Percentiles rank a stretch among this genome's conserved stretches.
Conservation (phyloP, 2,888 invertebrate species). For the Aethes cnicana region DNA sequence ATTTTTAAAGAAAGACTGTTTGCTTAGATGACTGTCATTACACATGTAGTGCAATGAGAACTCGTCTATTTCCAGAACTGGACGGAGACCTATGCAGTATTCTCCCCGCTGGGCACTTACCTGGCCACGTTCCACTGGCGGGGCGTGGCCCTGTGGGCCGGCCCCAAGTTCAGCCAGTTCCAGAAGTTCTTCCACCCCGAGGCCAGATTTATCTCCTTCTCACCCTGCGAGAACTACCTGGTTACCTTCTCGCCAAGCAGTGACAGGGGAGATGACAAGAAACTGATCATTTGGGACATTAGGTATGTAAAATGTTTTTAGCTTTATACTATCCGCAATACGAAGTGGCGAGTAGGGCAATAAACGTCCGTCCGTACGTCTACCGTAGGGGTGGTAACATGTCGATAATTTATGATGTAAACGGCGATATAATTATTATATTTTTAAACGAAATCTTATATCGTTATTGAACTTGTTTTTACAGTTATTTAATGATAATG, state of each 20-base stretch:
- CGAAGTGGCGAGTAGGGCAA: too few relatives aligned
- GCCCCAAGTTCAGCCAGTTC: slow-evolving; percentile 94
- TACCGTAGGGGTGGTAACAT: too few relatives aligned
- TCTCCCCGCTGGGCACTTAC: slow-evolving; percentile 99
- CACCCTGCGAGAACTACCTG: slow-evolving; percentile 97
- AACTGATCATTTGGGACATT: slow-evolving; percentile 98
- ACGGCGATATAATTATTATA: too few relatives aligned
- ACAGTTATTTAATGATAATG: too few relatives aligned
- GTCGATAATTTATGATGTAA: too few relatives aligned
- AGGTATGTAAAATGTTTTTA: slow-evolving; percentile 75
- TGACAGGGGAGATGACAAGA: slow-evolving; percentile 87
- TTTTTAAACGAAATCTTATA: too few relatives aligned
- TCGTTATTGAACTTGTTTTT: too few relatives aligned
- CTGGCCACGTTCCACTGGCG: slow-evolving; percentile 97
- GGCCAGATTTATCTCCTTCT: slow-evolving; percentile 98
- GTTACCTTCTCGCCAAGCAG: slow-evolving; percentile 95
- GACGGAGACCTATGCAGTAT: slow-evolving; percentile 97
- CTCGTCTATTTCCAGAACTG: slow-evolving; percentile 85
- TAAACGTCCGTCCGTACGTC: too few relatives aligned
- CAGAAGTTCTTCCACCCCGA: slow-evolving; percentile 94
- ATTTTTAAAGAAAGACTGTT: too few relatives aligned
- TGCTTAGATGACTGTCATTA: too few relatives aligned
- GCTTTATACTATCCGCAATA: background rate
- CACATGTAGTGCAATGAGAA: too few relatives aligned
- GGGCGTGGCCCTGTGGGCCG: slow-evolving; percentile 99